Base-by-base conservation (phyloP, 2,888 invertebrate genomes). In the Leptura quadrifasciata region DNA sequence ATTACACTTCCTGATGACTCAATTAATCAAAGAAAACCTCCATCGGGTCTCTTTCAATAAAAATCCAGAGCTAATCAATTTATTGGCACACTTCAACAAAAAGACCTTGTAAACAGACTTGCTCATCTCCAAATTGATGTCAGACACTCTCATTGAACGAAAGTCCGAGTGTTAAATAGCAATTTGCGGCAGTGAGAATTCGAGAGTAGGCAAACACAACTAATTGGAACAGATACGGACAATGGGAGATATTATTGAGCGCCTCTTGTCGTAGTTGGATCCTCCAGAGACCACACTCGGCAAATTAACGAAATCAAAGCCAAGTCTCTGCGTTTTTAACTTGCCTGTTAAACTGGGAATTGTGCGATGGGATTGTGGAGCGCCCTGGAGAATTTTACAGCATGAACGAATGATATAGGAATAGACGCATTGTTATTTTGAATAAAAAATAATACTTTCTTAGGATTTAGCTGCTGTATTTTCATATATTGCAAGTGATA, bases 191-290 rank as follows among this genome's bases (percentile, higher is more conserved):
- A 75, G 70, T 60, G 74, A 55, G 61, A 77, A 75, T 52, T 69
- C 64, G 57, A 72, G 72, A 69, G 74, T 72, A 72, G 58, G 75
- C 70, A 77, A 77, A 77, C 77, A 77, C 69, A 61, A 60, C 60
- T 75, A 77, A 77, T 77, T 77, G 75, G 72, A 77, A 73, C 27
- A 57, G 76, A 76, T 76, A 65, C 73, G 69, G 64, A 69, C 72
- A 76, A 76, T 76, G 63, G 54, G 58, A 21, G 67, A 69, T 72
- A 73, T 73, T 69, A 69, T 55, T 68, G 75, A 73, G 60, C 39
- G 68, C 64, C 35, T 60, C 24, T 65, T 70, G 69, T 68, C 64
- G 60, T 52, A 24, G 58, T 35, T 39, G 61, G 76, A 17, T 68
- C 57, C 63, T 72, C 52, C 20, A 10, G 67, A 27, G 47, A 64